Evolutionary conservation across 2,888 invertebrate species (phyloP), one percentile per base, ranked within the genome.

Genomic region (Trissoscelio sp.): DNA sequence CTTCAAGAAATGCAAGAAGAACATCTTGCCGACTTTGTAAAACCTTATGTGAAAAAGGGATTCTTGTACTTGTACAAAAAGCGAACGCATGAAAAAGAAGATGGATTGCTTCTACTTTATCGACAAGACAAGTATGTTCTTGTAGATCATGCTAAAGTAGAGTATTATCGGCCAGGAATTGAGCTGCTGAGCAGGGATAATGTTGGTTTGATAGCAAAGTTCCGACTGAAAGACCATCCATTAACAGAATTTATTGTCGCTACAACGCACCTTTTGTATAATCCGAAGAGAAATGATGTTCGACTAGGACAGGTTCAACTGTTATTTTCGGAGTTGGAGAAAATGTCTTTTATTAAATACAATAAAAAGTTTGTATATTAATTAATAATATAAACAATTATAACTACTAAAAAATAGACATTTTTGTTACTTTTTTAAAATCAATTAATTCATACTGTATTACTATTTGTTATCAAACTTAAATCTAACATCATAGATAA

Each of bases 191-290:
- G 97, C 89, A 94, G 98, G 9, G 97, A 98, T 89, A 99, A 99
- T 92, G 94, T 99, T 58, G 99, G 95, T 0, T 89, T 98, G 7
- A 93, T 98, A 70, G 95, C 95, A 2, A 96, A 96, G 89, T 93
- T 99, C 73, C 91, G 92, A 12, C 93, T 95, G 0, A 93, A 92
- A 77, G 87, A 90, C 0, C 87, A 92, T 64, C 92, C 93, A 0
- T 85, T 92, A 0, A 92, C 92, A 0, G 92, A 94, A 5, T 91
- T 98, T 42, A 93, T 97, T 60, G 94, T 99, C 0, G 97, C 97
- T 2, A 99, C 97, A 9, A 99, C 99, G 0, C 99, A 99, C 92
- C 92, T 99, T 51, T 92, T 99, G 7, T 99, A 96, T 91, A 99
- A 99, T 92, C 98, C 97, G 0, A 94, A 92, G 84, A 93, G 99